phyloP scores from a whole-genome alignment of 2,797 vertebrate genomes.

The Myioborus miniatus region DNA sequence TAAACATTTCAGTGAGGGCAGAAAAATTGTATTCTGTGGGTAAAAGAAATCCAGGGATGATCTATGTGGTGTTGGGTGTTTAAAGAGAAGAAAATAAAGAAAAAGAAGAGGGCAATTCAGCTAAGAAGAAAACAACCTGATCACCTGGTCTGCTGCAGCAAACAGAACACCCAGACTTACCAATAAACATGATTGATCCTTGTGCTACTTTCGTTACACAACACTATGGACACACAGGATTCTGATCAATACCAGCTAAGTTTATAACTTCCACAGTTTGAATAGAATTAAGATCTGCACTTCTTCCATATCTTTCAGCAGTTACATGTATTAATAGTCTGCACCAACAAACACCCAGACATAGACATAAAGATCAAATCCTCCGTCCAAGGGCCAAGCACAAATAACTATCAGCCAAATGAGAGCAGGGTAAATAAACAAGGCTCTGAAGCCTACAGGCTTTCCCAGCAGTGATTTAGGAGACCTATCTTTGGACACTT shows the following conservation, averaged over 20 bases:
- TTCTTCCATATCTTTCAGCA: neutral
- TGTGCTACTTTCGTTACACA: neutral
- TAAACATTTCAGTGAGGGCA: slow-evolving; percentile 22
- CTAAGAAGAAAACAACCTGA: neutral
- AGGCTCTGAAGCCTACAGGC: neutral
- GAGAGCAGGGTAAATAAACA: neutral
- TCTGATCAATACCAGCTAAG: neutral
- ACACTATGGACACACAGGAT: neutral
- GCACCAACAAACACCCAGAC: neutral
- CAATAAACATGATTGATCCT: neutral
- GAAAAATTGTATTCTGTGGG: slow-evolving; percentile 39
- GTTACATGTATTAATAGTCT: neutral
- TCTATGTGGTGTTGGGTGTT: neutral
- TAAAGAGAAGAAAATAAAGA: neutral
- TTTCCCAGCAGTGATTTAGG: slow-evolving; percentile 31
- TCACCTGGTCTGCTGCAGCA: neutral
- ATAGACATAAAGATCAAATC: neutral
- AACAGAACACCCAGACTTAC: neutral
- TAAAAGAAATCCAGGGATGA: slow-evolving; percentile 33
- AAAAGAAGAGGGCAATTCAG: neutral
- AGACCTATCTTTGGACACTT: slow-evolving; percentile 35
- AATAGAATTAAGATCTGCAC: neutral
- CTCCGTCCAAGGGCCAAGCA: neutral
- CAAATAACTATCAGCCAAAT: neutral
- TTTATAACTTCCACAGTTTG: neutral